Evolutionary conservation across 2,113 vertebrate genomes (phyloP), one percentile per base, ranked within the genome.

Genomic region (Ramphastos sulfuratus): DNA sequence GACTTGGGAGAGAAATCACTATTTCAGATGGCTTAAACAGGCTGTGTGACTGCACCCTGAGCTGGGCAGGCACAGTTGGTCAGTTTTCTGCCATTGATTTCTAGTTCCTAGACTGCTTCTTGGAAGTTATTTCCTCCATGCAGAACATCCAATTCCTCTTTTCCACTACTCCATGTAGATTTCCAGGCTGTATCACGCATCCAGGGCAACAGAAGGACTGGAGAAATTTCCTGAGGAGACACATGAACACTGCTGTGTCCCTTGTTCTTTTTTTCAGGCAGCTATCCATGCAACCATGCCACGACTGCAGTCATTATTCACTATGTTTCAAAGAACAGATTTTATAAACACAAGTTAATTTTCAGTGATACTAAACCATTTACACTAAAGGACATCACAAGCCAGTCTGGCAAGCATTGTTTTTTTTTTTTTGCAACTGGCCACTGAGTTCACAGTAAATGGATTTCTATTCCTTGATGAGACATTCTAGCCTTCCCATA

Each of bases 201-300:
- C 66, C 81, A 80, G 46, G 7, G 33, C 33, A 90, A 55, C 73
- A 87, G 69, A 67, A 87, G 55, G 50, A 84, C 23, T 60, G 37
- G 7, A 82, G 16, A 64, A 90, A 67, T 7, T 69, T 54, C 30
- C 66, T 35, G 28, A 75, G 27, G n/a, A 92, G 37, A 56, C 31
- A 37, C 16, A 9, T 6, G 33, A 78, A 18, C 17, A 7, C 25
- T 44, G 8, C 19, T 64, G 33, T 58, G 58, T 39, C 54, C 48
- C 54, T 88, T 0, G 0, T 33, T 20, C 4, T 15, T 89, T 65
- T 65, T 70, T 86, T 81, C 83, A 84, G 86, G 56, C 56, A 80
- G 33, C 24, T 78, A 9, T 70, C 52, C 69, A 14, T 18, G 3
- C 0, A 1, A 21, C 44, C 30, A 10, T 2, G 2, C 15, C 1